Percentiles rank a stretch among this genome's conserved stretches.
These are phyloP conservation scores for Muntiacus reevesi DNA, from an alignment of 2,113 vertebrate species.

Conservation along the genomic window DNA sequence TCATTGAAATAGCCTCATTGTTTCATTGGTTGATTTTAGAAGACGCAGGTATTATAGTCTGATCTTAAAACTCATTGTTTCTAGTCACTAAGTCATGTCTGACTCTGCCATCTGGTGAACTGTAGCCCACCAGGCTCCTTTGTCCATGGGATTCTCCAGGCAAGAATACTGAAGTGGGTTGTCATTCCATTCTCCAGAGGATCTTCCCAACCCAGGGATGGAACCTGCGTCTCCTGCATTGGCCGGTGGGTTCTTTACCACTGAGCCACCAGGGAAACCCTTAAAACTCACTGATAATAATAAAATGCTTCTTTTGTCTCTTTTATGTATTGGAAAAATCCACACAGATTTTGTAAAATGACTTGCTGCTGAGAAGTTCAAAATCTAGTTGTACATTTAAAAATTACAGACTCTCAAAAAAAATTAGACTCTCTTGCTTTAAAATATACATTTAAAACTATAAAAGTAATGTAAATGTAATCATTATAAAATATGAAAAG, in stretches of 20 bases:
- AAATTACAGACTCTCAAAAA: not conserved
- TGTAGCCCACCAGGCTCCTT: not conserved
- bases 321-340: not conserved
- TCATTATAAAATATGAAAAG: not conserved
- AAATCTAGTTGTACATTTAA: not conserved
- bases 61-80: not conserved
- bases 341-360: not conserved
- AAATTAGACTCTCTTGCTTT: not conserved
- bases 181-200: not conserved
- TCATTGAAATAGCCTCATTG: not conserved
- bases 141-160: not conserved
- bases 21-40: not conserved
- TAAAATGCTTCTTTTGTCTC: not conserved
- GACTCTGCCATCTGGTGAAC: not conserved
- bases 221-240: not conserved
- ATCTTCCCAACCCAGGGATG: not conserved
- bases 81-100: not conserved
- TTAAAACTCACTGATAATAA: not conserved
- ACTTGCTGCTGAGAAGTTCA: not conserved
- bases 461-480: not conserved
- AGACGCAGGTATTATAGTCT: not conserved
- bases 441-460: not conserved
- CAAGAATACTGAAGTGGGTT: not conserved
- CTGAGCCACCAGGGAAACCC: not conserved
- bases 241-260: not conserved